phyloP scores from a whole-genome alignment of 2,113 vertebrate species.

The Loxodonta africana region DNA sequence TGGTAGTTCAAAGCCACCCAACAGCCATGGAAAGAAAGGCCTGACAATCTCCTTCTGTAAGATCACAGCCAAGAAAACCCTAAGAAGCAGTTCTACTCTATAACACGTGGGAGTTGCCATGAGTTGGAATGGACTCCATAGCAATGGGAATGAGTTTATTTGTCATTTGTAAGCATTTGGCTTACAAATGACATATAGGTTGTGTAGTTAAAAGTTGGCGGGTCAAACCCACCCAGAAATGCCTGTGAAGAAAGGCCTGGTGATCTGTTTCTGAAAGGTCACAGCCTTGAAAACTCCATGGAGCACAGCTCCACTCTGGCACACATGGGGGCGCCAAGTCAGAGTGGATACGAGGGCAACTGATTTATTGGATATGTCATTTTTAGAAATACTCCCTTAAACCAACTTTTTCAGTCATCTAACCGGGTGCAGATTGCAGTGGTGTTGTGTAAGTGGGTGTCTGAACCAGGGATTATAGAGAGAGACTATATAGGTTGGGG shows the following conservation, averaged over 20 bases:
- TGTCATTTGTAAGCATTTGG: no score
- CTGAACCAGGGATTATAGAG: neutral
- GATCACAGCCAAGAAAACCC: no score
- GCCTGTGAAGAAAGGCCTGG: neutral
- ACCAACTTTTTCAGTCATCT: neutral
- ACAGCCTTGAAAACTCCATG: neutral
- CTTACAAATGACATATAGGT: no score
- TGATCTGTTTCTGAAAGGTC: neutral
- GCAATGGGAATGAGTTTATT: no score
- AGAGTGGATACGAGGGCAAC: neutral
- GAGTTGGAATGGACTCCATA: no score
- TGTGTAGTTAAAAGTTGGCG: no score
- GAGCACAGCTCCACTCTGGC: neutral
- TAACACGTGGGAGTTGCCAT: no score
- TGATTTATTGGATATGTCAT: neutral
- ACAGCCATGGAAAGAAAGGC: no score
- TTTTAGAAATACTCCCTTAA: neutral
- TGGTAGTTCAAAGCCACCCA: neutral
- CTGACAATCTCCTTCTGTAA: no score
- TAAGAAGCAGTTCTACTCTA: no score
- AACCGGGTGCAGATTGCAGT: neutral
- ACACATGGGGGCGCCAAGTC: neutral
- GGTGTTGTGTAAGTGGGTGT: neutral
- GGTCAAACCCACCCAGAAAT: no score
- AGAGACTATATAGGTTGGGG: fast-evolving